Evolutionary conservation across 1,140 invertebrate genomes (phyloP).

Genomic region (Plectrocnemia conspersa): DNA sequence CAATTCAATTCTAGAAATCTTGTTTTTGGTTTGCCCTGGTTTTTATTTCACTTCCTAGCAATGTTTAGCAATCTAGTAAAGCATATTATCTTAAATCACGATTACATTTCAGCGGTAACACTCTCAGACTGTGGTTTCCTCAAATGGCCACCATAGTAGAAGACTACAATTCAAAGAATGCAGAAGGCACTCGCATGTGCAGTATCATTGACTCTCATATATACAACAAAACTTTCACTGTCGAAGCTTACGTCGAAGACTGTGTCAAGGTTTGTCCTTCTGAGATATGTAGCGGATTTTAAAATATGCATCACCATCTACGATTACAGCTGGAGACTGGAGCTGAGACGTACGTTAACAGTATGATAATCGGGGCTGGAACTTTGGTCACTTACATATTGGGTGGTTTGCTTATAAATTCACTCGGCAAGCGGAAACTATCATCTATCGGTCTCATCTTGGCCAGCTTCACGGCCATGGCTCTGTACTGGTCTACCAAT

Average conservation of each 20-base stretch:
- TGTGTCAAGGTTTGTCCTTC: conserved; percentile 21
- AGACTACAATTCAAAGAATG: conserved; percentile 35
- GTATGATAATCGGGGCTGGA: conserved; percentile 49
- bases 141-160: conserved; percentile 56
- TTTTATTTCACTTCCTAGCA: background rate
- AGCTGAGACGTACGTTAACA: conserved; percentile 53
- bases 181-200: conserved; percentile 24
- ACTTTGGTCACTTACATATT: conserved; percentile 49
- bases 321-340: conserved; percentile 39
- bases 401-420: conserved; percentile 46
- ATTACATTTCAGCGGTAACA: conserved; percentile 45
- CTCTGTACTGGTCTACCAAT: conserved; percentile 48
- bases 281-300: no score
- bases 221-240: conserved; percentile 23
- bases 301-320: no score
- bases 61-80: background rate
- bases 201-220: conserved; percentile 25
- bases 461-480: conserved; percentile 39
- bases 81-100: background rate
- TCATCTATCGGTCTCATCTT: conserved; percentile 43
- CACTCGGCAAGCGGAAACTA: conserved; percentile 50
- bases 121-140: conserved; percentile 57
- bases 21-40: background rate
- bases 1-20: background rate
- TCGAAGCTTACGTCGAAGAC: conserved; percentile 13